Evolutionary conservation across 2,888 invertebrate genomes (phyloP).

Genomic region (Lamellibrachia satsuma): DNA sequence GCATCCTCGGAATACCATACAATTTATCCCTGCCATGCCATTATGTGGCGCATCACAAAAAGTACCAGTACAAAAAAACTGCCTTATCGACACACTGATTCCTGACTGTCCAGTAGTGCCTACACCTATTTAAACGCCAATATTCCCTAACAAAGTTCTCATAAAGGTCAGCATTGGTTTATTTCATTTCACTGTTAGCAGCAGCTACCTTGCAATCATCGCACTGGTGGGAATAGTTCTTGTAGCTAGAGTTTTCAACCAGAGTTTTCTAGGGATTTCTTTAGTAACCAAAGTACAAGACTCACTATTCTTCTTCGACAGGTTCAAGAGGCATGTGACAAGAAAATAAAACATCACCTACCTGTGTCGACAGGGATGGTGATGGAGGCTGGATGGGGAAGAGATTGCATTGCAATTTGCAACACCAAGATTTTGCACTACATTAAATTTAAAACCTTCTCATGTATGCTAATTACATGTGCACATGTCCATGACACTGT

Average conservation of each 20-base stretch:
- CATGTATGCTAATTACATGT: no score
- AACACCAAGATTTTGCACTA: no score
- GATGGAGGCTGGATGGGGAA: background rate
- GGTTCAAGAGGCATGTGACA: background rate
- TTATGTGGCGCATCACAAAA: background rate
- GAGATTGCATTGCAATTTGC: background rate
- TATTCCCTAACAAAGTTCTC: background rate
- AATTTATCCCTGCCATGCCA: background rate
- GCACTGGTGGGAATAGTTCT: background rate
- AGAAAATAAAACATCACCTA: constrained; percentile 9
- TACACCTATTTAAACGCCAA: no score
- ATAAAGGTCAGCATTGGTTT: background rate
- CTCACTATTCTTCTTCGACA: background rate
- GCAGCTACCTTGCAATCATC: background rate
- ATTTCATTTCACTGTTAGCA: background rate
- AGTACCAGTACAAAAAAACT: background rate
- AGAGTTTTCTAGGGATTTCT: background rate
- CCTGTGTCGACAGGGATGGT: constrained; percentile 4
- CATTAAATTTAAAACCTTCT: no score
- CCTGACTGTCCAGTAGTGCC: no score
- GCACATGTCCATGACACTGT: no score
- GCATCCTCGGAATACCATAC: background rate
- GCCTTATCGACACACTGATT: background rate
- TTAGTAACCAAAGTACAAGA: background rate
- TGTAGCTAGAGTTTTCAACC: background rate